These are phyloP conservation scores for Cheilosia scutellata DNA, from an alignment of 2,888 invertebrate species.

Conservation along the genomic window DNA sequence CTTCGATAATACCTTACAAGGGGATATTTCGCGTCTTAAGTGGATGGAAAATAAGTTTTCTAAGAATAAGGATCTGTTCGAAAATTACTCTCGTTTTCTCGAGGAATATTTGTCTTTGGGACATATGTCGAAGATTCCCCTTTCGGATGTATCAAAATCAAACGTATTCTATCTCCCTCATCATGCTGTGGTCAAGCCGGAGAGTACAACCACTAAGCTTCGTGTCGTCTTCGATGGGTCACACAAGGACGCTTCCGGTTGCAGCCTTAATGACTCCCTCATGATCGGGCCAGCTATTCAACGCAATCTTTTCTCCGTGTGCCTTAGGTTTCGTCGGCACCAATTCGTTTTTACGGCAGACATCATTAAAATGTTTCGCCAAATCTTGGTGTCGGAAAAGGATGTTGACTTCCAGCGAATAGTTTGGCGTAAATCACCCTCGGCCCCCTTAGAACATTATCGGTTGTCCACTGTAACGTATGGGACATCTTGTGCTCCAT, in stretches of 20 bases:
- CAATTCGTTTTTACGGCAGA: constrained; percentile 1
- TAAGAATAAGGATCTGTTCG: neutral
- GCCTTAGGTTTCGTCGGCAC: constrained; percentile 15
- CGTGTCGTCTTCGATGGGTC: neutral
- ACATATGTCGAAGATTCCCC: neutral
- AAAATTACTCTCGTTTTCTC: neutral
- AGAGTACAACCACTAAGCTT: neutral
- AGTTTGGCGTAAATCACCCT: neutral
- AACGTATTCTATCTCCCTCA: constrained; percentile 7
- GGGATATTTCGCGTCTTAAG: too few relatives aligned
- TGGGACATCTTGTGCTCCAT: too few relatives aligned
- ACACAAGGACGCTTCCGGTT: neutral
- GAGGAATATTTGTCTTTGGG: neutral
- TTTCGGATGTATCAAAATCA: neutral
- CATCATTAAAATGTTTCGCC: neutral
- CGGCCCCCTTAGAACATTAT: neutral
- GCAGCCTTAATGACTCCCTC: neutral
- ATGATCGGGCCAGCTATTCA: neutral
- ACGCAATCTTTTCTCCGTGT: neutral
- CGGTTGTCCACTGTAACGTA: too few relatives aligned
- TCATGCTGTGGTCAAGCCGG: neutral
- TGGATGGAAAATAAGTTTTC: neutral
- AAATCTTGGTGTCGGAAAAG: neutral
- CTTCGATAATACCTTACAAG: too few relatives aligned
- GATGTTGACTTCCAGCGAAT: neutral